Percentiles rank a stretch among this genome's conserved stretches.
Evolutionary conservation across 2,888 invertebrate genomes (phyloP).

Genomic region (Caenorhabditis imperialis): DNA sequence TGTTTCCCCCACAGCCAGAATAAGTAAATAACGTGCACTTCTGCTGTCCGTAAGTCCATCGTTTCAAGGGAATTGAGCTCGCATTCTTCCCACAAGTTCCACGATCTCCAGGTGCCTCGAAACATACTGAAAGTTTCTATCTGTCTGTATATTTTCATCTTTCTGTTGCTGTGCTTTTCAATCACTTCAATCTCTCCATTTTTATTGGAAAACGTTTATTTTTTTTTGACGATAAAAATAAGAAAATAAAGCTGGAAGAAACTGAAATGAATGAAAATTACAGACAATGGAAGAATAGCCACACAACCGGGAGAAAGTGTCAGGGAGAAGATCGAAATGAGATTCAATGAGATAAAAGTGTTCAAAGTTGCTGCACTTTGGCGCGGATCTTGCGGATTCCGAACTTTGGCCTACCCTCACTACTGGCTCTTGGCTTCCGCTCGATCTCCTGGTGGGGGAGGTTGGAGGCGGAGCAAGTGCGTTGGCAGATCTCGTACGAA

Average conservation of each 20-base stretch:
- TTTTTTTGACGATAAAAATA: neutral
- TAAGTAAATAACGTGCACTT: conserved; percentile 52
- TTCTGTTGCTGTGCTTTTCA: conserved; percentile 1
- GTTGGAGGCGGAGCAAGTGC: conserved; percentile 50
- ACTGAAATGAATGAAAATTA: conserved; percentile 52
- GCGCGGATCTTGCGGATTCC: conserved; percentile 51
- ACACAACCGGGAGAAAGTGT: conserved; percentile 5
- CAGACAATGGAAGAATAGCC: too few relatives aligned
- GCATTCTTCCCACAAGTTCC: conserved; percentile 62
- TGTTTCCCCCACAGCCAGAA: conserved; percentile 67
- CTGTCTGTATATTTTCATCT: neutral
- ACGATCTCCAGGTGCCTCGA: conserved; percentile 58
- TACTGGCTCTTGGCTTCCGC: conserved; percentile 58
- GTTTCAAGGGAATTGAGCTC: conserved; percentile 45
- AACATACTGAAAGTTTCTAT: conserved; percentile 64
- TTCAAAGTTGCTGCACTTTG: conserved; percentile 45
- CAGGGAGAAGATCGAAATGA: conserved; percentile 23
- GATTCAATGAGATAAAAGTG: conserved; percentile 16
- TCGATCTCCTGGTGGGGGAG: conserved; percentile 41
- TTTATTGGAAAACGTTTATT: conserved; percentile 22
- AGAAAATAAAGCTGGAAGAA: conserved; percentile 21
- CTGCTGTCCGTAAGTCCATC: conserved; percentile 61
- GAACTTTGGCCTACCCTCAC: conserved; percentile 58
- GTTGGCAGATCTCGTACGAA: conserved; percentile 61
- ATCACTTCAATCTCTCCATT: conserved; percentile 37